Evolutionary conservation across 2,113 vertebrate genomes (phyloP).

Genomic region (Cichladusa arquata): DNA sequence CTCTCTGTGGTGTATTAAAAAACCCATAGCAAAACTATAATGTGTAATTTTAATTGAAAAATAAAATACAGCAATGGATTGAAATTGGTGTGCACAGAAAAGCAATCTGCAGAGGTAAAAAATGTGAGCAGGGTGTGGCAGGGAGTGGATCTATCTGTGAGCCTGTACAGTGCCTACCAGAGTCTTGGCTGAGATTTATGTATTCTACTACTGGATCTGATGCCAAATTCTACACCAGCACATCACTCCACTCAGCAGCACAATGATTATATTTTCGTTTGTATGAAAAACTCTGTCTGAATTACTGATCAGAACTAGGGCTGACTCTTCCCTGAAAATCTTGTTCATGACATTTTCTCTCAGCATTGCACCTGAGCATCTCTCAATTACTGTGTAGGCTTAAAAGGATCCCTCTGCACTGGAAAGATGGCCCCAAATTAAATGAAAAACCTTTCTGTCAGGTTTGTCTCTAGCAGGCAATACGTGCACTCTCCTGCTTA

Average conservation of each 20-base stretch:
- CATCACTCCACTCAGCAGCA: background rate
- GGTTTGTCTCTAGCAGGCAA: background rate
- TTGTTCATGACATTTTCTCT: background rate
- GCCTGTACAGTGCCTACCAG: background rate
- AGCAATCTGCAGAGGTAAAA: background rate
- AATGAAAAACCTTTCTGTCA: background rate
- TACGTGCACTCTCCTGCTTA: background rate
- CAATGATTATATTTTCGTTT: background rate
- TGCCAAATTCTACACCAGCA: background rate
- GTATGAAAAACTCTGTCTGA: background rate
- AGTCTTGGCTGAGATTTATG: background rate
- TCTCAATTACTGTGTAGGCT: background rate
- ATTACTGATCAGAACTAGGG: background rate
- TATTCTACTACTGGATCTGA: background rate
- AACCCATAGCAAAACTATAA: background rate
- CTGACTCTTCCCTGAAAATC: background rate
- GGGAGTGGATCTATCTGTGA: background rate
- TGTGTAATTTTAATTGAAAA: background rate
- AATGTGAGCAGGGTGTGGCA: background rate
- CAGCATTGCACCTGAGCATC: background rate
- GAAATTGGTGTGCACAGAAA: background rate
- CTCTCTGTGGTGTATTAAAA: background rate
- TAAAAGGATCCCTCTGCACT: background rate
- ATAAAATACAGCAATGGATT: background rate
- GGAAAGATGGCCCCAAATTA: background rate